Evolutionary conservation across 2,888 invertebrate species (phyloP), one percentile per base, ranked within the genome.

Genomic region (Spodoptera picta): DNA sequence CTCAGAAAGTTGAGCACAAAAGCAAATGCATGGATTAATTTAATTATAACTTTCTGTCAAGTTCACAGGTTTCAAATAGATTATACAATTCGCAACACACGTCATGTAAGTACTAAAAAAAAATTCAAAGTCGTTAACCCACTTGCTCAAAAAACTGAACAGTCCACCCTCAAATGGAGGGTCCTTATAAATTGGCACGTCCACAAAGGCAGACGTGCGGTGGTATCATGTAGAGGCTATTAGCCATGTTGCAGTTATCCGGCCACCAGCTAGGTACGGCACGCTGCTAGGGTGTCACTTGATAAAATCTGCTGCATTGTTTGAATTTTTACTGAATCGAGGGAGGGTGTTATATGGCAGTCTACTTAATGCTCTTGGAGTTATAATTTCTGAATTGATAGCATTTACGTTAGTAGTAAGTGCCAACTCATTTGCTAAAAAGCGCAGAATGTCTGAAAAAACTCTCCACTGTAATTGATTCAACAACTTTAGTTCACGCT

Each of bases 201-300:
- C 44, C 44, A 79, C 79, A 77, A 79, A 79, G 69, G 77, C 59
- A 65, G 36, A 66, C 77, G 79, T 77, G 77, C 60, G 59, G 46
- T 27, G 44, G 36, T 76, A 55, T 73, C 65, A 53, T 62, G 65
- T 73, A 44, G 51, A 46, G 41, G 68, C 63, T 76, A 76, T 72
- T 76, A 76, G 61, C 69, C 69, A 47, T 42, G 43, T 55, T 58
- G 55, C 48, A 43, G 75, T 70, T 69, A 70, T 70, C 79, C 79
- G 58, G 55, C 4, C 6, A 52, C 64, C 48, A 52, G 73, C 48
- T 54, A 65, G 64, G 63, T 68, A 57, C 62, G 79, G 63, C 79
- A 72, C 76, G 79, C 27, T 56, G 63, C 60, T 62, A 74, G 70
- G 70, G 75, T 62, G 49, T 4, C 41, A 53, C 14, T 44, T 48